Percentiles rank a stretch among this genome's conserved stretches.
These are phyloP conservation scores for Pluvianellus socialis DNA, from an alignment of 2,113 vertebrate species.

Conservation along the genomic window DNA sequence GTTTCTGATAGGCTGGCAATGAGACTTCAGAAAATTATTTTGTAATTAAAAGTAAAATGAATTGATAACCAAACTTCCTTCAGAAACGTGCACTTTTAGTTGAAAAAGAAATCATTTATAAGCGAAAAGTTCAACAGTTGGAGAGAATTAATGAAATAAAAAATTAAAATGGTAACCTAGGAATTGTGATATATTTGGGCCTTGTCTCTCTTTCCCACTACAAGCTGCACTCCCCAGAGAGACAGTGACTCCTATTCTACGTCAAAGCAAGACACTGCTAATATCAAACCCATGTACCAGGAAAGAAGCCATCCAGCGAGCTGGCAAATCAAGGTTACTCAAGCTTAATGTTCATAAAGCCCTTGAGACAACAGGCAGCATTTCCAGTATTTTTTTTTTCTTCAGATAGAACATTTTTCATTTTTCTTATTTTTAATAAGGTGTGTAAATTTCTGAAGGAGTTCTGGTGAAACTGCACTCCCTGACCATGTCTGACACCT, in stretches of 20 bases:
- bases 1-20: neutral
- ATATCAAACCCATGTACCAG: neutral
- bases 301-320: neutral
- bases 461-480: neutral
- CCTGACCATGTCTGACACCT: neutral
- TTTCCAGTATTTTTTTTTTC: neutral
- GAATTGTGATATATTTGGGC: neutral
- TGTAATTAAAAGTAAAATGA: neutral
- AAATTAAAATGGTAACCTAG: neutral
- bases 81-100: neutral
- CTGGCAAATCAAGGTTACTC: neutral
- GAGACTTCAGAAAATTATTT: neutral
- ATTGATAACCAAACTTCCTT: neutral
- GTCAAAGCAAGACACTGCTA: neutral
- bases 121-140: neutral
- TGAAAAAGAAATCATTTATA: neutral
- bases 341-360: neutral
- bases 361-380: neutral
- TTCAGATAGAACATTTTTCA: neutral
- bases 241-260: neutral
- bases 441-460: neutral
- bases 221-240: neutral
- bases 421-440: neutral
- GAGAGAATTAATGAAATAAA: neutral
- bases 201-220: neutral